These are phyloP conservation scores for Scartelaos histophorus DNA, from an alignment of 2,113 vertebrate species.

Conservation along the genomic window DNA sequence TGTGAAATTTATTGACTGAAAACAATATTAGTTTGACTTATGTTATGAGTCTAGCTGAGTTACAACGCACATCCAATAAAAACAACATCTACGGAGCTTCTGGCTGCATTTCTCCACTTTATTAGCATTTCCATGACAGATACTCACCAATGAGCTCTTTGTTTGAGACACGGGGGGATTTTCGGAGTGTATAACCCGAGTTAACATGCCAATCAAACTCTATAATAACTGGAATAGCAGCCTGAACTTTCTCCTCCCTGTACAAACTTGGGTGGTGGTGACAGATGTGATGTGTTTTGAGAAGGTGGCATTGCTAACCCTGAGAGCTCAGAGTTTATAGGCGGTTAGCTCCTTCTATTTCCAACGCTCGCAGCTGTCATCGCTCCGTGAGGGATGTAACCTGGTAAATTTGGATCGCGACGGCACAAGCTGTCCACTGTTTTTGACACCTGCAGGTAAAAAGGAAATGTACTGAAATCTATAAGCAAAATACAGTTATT, in stretches of 20 bases:
- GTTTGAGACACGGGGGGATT: constrained; percentile 49
- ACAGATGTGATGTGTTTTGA: constrained; percentile 19
- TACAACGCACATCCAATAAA: constrained; percentile 51
- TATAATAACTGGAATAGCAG: constrained; percentile 58
- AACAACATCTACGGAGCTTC: constrained; percentile 48
- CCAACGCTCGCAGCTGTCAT: not conserved
- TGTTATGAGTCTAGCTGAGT: constrained; percentile 41
- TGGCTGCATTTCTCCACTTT: constrained; percentile 35
- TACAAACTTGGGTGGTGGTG: constrained; percentile 37
- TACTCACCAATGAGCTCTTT: constrained; percentile 63
- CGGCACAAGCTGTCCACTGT: constrained; percentile 4
- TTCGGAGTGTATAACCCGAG: constrained; percentile 57
- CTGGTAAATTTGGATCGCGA: not conserved
- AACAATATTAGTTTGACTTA: constrained; percentile 57
- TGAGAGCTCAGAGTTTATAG: constrained; percentile 4
- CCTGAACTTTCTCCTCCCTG: constrained; percentile 57
- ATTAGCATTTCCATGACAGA: constrained; percentile 46
- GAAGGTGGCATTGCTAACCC: constrained; percentile 17
- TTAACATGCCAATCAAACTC: constrained; percentile 64
- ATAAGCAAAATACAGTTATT: too few relatives aligned
- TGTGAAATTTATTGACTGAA: constrained; percentile 50
- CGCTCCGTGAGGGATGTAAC: not conserved
- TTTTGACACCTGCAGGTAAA: constrained; percentile 5
- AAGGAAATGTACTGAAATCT: not conserved
- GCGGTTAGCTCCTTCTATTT: constrained; percentile 10